Conservation (phyloP, 2,113 vertebrate genomes). For the Coturnix japonica region DNA sequence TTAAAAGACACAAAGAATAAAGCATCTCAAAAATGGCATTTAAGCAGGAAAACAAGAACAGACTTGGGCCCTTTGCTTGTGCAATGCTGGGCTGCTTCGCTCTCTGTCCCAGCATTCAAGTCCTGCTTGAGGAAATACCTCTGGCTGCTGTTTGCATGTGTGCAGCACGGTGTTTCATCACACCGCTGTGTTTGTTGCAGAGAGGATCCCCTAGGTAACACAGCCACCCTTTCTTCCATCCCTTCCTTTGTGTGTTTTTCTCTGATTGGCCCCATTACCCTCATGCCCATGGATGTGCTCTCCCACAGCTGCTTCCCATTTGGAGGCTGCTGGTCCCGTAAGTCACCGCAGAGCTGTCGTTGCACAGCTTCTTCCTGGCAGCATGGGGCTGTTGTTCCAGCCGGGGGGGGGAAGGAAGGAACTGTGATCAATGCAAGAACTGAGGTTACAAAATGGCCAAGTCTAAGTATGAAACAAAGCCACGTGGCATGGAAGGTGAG, state of each 20-base stretch:
- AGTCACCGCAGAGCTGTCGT: neutral
- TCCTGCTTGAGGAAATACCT: constrained; percentile 3
- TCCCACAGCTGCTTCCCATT: neutral
- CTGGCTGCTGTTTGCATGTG: constrained; percentile 16
- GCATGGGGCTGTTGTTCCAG: neutral
- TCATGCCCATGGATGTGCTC: neutral
- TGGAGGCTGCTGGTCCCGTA: neutral
- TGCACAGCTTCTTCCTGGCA: neutral
- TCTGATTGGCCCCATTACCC: neutral
- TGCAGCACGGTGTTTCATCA: neutral
- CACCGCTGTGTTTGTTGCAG: constrained; percentile 43
- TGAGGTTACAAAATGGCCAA: neutral
- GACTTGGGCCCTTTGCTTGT: constrained; percentile 22
- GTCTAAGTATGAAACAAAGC: neutral
- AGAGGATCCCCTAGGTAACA: constrained; percentile 26
- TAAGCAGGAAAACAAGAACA: constrained; percentile 55
- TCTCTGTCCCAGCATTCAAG: neutral
- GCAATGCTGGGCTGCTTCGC: constrained; percentile 16
- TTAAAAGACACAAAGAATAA: constrained; percentile 61
- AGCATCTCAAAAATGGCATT: constrained; percentile 49
- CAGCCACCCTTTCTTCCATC: neutral
- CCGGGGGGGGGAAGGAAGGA: neutral
- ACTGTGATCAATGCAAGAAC: neutral
- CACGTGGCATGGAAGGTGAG: fast-evolving
- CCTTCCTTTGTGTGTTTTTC: constrained; percentile 2